Percentiles rank a stretch among this genome's conserved stretches.
phyloP scores from a whole-genome alignment of 2,797 vertebrate genomes.

The Halcyon chelicuti region DNA sequence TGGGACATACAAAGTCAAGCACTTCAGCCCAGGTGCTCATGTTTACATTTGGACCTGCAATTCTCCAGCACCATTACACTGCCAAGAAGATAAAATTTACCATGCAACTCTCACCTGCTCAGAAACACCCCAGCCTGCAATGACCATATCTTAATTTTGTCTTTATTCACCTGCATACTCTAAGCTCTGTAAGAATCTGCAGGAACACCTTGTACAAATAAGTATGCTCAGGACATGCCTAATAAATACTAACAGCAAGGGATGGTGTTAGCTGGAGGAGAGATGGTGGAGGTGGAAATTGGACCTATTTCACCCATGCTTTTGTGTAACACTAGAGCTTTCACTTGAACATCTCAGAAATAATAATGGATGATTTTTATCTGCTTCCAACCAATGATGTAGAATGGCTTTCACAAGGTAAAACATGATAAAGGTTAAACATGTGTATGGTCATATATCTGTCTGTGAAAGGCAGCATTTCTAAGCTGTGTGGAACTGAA shows the following conservation, averaged over 20 bases:
- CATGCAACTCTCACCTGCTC: background rate
- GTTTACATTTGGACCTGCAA: background rate
- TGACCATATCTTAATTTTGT: background rate
- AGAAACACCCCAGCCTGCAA: background rate
- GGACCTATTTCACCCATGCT: background rate
- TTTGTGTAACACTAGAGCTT: background rate
- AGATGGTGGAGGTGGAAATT: background rate
- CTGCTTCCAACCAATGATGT: background rate
- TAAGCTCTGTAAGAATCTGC: background rate
- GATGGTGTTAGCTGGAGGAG: background rate
- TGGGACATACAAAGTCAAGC: background rate
- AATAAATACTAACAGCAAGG: background rate
- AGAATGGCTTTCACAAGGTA: background rate
- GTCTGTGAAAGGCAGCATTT: background rate
- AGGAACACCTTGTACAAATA: background rate
- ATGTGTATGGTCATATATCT: fast-evolving
- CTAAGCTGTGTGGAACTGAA: background rate
- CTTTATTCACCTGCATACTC: background rate
- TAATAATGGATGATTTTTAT: background rate
- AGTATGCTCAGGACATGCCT: background rate
- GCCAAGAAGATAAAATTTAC: background rate
- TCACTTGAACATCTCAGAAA: background rate
- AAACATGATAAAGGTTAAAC: background rate
- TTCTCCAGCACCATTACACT: background rate
- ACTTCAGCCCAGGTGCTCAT: background rate